Percentiles rank a stretch among this genome's conserved stretches.
These are phyloP conservation scores for Melikaiella ostensackeni DNA, from an alignment of 2,888 invertebrate genomes.

Conservation along the genomic window DNA sequence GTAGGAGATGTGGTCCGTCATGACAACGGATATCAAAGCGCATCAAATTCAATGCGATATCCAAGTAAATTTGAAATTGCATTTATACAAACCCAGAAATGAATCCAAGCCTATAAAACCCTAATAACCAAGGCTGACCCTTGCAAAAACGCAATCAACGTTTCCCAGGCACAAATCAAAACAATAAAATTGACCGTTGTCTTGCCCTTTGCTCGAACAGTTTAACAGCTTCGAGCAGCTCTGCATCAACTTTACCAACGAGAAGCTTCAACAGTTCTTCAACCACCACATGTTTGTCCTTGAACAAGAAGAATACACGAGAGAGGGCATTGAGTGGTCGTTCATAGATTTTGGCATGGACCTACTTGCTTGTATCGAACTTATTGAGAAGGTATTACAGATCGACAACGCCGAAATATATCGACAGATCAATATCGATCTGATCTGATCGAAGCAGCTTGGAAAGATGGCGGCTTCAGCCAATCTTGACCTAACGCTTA, in stretches of 20 bases:
- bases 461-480: conserved; percentile 40
- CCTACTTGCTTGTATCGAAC: conserved; percentile 96
- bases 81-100: background rate
- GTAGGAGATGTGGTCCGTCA: background rate
- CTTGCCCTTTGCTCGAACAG: conserved; percentile 75
- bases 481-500: conserved; percentile 51
- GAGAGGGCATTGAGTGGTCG: conserved; percentile 94
- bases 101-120: conserved; percentile 27
- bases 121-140: conserved; percentile 53
- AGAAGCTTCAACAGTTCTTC: conserved; percentile 96
- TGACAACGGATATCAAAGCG: background rate
- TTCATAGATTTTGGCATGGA: conserved; percentile 97
- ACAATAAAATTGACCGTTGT: conserved; percentile 65
- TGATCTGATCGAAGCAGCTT: conserved; percentile 45
- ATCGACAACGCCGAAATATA: conserved; percentile 51
- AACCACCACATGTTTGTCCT: conserved; percentile 97
- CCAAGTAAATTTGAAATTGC: background rate
- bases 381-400: conserved; percentile 91
- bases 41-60: background rate
- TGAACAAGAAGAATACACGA: conserved; percentile 95
- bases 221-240: conserved; percentile 95
- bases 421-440: conserved; percentile 49
- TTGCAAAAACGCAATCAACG: conserved; percentile 46
- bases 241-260: conserved; percentile 96
- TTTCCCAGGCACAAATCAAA: conserved; percentile 51